Conservation (phyloP, 2,888 invertebrate species). For the Lutraria lutraria region DNA sequence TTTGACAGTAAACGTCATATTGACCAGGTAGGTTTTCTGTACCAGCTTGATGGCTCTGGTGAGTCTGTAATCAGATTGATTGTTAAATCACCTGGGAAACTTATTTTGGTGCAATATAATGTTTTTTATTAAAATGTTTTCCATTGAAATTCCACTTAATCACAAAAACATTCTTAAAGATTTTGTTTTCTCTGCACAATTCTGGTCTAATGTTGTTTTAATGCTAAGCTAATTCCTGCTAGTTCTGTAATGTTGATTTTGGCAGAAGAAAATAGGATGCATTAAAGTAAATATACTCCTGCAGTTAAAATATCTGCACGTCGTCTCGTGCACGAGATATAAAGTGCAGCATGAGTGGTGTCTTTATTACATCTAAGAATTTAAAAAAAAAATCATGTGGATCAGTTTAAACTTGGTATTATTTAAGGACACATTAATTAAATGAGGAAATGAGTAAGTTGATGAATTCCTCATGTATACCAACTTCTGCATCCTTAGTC, state of each 20-base stretch:
- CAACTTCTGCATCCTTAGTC: not conserved
- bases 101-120: too few relatives aligned
- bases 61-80: too few relatives aligned
- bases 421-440: too few relatives aligned
- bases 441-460: too few relatives aligned
- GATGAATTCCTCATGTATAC: too few relatives aligned
- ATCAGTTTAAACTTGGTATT: too few relatives aligned
- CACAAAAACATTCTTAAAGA: not conserved
- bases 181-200: not conserved
- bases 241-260: constrained; percentile 6
- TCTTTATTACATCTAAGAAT: not conserved
- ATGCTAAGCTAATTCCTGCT: not conserved
- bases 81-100: too few relatives aligned
- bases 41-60: too few relatives aligned
- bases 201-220: not conserved
- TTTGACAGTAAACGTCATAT: too few relatives aligned
- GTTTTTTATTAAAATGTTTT: too few relatives aligned
- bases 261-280: not conserved
- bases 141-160: not conserved
- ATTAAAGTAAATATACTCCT: not conserved
- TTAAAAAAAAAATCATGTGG: not conserved
- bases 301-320: not conserved
- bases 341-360: not conserved
- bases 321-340: not conserved
- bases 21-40: too few relatives aligned